Conservation (phyloP, 2,888 invertebrate genomes). For the Drosophila infuscata region DNA sequence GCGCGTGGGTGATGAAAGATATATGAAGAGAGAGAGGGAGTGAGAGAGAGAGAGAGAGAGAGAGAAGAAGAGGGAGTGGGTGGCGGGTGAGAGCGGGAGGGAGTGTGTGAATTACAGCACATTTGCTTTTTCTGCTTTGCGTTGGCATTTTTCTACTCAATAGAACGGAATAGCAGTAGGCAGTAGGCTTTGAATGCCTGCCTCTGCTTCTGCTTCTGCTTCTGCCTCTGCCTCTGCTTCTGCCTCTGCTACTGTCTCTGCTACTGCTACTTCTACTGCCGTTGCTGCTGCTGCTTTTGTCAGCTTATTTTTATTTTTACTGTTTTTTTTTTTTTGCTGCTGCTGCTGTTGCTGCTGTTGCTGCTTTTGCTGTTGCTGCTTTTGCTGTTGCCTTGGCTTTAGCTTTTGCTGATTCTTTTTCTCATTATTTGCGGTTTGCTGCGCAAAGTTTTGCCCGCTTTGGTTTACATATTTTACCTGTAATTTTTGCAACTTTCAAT, state of each 20-base stretch:
- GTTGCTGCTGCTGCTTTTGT: conserved; percentile 20
- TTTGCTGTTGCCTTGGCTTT: conserved; percentile 19
- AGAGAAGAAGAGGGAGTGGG: not conserved
- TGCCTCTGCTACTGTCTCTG: conserved; percentile 13
- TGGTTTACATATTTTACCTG: conserved; percentile 47
- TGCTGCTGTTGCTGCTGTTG: conserved; percentile 15
- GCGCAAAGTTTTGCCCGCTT: conserved; percentile 40
- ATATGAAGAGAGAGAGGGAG: no score
- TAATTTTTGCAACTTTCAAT: conserved; percentile 75
- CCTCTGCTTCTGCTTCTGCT: conserved; percentile 3
- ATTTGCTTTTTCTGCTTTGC: conserved; percentile 39
- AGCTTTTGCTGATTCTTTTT: conserved; percentile 42
- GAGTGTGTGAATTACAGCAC: conserved; percentile 17
- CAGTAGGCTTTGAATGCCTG: conserved; percentile 45
- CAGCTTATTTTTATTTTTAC: conserved; percentile 12
- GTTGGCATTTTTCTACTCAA: conserved; percentile 70
- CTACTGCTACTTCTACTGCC: conserved; percentile 3
- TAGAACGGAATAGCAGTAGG: conserved; percentile 43
- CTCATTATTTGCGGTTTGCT: conserved; percentile 73
- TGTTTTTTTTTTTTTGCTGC: not conserved
- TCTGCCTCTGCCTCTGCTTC: not conserved
- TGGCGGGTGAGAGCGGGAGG: conserved; percentile 4
- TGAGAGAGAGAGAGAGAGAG: not conserved
- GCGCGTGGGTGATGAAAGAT: not conserved
- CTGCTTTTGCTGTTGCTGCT: not conserved